These are phyloP conservation scores for Lytechinus pictus DNA, from an alignment of 35 echinoderm and acorn worm species.

Conservation along the genomic window DNA sequence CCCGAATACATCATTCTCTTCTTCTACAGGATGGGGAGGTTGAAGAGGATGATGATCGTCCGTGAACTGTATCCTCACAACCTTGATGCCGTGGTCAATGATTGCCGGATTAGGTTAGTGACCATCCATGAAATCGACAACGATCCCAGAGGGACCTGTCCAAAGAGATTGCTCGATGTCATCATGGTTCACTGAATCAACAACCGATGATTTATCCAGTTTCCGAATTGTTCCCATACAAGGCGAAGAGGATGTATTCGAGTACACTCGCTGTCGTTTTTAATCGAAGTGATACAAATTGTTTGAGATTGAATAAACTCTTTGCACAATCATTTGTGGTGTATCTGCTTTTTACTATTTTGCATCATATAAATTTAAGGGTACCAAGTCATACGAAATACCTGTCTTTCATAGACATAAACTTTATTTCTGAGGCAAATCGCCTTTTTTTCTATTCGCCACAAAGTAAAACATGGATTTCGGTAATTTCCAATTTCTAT, in stretches of 20 bases:
- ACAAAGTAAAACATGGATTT: too few relatives aligned
- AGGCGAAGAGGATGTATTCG: background rate
- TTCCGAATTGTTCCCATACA: background rate
- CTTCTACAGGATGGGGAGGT: background rate
- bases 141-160: constrained; percentile 13
- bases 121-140: constrained; percentile 18
- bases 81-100: constrained; percentile 16
- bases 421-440: too few relatives aligned
- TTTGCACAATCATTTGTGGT: too few relatives aligned
- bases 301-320: too few relatives aligned
- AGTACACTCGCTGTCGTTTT: background rate
- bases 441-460: too few relatives aligned
- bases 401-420: too few relatives aligned
- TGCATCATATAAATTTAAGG: too few relatives aligned
- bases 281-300: too few relatives aligned
- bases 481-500: too few relatives aligned
- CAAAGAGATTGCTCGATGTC: constrained; percentile 2
- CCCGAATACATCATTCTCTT: background rate
- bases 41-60: background rate
- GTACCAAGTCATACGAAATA: too few relatives aligned
- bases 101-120: background rate
- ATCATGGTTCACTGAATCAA: constrained; percentile 4
- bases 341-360: too few relatives aligned
- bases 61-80: background rate
- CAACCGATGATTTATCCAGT: background rate